Percentiles rank a stretch among this genome's conserved stretches.
phyloP scores from a whole-genome alignment of 2,797 vertebrate species.

The Spheniscus humboldti region DNA sequence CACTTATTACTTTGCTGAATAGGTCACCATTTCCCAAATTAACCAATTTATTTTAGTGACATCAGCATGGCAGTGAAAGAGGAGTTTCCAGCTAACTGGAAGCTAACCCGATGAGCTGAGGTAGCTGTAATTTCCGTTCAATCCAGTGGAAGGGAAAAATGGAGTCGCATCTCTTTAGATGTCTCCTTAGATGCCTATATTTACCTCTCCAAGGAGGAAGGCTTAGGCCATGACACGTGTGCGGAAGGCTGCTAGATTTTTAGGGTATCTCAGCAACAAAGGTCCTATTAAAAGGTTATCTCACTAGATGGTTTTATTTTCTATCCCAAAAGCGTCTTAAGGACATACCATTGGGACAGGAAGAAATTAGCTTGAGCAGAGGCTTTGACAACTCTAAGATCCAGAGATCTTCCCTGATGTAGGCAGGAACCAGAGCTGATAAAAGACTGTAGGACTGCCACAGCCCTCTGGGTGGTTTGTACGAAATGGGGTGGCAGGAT shows the following conservation, averaged over 20 bases:
- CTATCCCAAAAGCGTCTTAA: background rate
- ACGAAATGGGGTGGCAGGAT: too few relatives aligned
- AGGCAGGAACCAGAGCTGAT: background rate
- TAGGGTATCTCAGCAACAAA: background rate
- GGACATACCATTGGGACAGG: fast-evolving
- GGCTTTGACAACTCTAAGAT: background rate
- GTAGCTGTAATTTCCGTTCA: background rate
- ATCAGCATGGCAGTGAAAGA: background rate
- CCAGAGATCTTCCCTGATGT: background rate
- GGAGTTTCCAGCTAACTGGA: background rate
- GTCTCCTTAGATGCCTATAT: background rate
- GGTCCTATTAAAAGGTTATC: background rate
- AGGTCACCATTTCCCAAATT: fast-evolving
- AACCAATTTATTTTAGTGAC: background rate
- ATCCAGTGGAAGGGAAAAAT: background rate
- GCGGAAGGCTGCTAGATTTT: background rate
- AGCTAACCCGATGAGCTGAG: background rate
- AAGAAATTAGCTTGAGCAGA: background rate
- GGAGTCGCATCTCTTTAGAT: background rate
- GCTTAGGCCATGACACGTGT: background rate
- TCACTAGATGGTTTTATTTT: background rate
- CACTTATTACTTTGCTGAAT: background rate
- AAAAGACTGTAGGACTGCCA: background rate
- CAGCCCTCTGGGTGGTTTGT: background rate
- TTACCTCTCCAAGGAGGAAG: background rate